Evolutionary conservation across 2,797 vertebrate species (phyloP), one percentile per base, ranked within the genome.

Genomic region (Moxostoma hubbsi): DNA sequence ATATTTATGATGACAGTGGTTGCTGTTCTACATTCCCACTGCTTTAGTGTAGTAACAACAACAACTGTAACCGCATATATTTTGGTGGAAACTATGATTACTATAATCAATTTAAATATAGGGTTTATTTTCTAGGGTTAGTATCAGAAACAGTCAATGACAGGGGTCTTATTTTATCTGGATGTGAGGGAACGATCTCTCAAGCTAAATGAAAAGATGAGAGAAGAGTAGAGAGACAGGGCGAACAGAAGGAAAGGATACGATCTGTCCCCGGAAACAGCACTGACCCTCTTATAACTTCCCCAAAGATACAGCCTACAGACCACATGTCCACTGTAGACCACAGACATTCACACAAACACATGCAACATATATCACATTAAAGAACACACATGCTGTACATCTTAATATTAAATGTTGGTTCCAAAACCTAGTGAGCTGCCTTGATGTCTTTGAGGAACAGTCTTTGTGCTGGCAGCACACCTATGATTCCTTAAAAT

Each of bases 261-360:
- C 96, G 97, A 93, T 98, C 97, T 88, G 95, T 98, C 91, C 97
- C 97, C 76, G 96, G 96, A 92, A 98, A 98, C 92, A 99, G 94
- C 93, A 99, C 97, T 88, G 95, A 95, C 89, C 97, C 97, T 97
- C 96, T 98, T 94, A 98, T 96, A 94, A 99, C 96, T 93, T 99
- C 97, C 93, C 97, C 98, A 98, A 97, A 97, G 96, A 99, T 98
- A 95, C 97, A 98, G 94, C 97, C 97, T 88, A 98, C 95, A 93
- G 97, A 99, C 97, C 97, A 98, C 96, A 99, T 98, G 95, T 99
- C 97, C 95, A 99, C 97, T 98, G 93, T 43, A 81, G 9, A 58
- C n/a, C 77, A 81, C 74, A 78, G 54, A 81, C 66, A 78, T 55
- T 77, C 65, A 69, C 51, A 7, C 70, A 76, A 43, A 45, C 49